These are phyloP conservation scores for Cryptophagus acutangulus DNA, from an alignment of 2,888 invertebrate species.

Conservation along the genomic window DNA sequence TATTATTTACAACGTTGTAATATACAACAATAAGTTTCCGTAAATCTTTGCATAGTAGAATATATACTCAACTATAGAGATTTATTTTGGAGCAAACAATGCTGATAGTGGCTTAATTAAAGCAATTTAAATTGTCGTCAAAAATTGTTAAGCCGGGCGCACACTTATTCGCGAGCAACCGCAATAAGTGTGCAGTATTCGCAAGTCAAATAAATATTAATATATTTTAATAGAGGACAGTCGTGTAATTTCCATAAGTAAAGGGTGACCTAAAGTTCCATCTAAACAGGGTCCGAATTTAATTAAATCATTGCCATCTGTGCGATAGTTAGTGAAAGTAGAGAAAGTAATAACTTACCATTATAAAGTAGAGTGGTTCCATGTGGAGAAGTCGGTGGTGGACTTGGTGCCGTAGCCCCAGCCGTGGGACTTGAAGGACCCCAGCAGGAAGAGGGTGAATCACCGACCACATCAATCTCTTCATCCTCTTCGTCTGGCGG, in stretches of 20 bases:
- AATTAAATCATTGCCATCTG: background rate
- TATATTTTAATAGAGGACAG: too few species aligned
- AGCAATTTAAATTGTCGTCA: too few species aligned
- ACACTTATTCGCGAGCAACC: too few species aligned
- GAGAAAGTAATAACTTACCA: conserved; percentile 54
- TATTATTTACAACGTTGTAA: conserved; percentile 42
- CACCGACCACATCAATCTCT: conserved; percentile 85
- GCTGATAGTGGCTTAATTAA: background rate
- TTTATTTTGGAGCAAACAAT: background rate
- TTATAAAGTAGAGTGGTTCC: conserved; percentile 73
- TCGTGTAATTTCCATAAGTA: too few species aligned
- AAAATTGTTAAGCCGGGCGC: too few species aligned
- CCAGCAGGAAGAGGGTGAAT: conserved; percentile 59
- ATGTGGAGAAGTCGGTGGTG: conserved; percentile 62
- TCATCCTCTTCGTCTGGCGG: conserved; percentile 61
- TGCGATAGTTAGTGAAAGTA: background rate
- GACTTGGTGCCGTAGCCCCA: conserved; percentile 70
- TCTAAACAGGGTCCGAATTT: background rate
- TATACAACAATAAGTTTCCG: conserved; percentile 20
- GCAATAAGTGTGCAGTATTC: too few species aligned
- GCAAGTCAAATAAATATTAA: too few species aligned
- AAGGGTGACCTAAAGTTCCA: background rate
- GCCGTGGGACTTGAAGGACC: conserved; percentile 71
- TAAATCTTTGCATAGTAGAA: conserved; percentile 7
- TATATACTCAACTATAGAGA: too few species aligned